Evolutionary conservation across 2,888 invertebrate genomes (phyloP).

Genomic region (Harmothoe impar): DNA sequence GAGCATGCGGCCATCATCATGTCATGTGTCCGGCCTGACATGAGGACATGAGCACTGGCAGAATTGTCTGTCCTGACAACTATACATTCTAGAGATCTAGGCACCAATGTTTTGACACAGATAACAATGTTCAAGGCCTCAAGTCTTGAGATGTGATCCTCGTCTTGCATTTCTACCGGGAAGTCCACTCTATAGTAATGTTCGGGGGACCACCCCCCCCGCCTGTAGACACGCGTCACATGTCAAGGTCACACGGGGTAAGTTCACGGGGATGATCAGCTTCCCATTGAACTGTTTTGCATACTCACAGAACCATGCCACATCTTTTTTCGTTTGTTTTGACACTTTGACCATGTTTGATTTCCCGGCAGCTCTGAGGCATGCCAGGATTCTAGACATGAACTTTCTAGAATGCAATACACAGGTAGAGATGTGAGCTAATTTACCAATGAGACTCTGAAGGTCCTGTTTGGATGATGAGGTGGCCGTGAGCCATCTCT

Average conservation of each 20-base stretch:
- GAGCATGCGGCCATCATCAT: neutral
- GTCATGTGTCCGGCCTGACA: neutral
- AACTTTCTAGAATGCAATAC: neutral
- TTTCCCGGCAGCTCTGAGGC: neutral
- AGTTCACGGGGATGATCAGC: neutral
- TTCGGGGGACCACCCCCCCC: neutral
- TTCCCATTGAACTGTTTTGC: neutral
- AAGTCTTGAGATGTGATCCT: neutral
- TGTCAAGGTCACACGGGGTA: neutral
- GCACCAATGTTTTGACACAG: neutral
- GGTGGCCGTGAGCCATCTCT: neutral
- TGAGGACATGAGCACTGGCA: neutral
- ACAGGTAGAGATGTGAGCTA: neutral
- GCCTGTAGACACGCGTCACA: neutral
- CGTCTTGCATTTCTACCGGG: neutral
- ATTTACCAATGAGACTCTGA: neutral
- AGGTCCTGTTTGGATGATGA: neutral
- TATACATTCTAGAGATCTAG: neutral
- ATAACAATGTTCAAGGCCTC: neutral
- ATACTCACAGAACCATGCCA: neutral
- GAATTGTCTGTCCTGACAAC: neutral
- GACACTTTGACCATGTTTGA: neutral
- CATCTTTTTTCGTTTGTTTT: neutral
- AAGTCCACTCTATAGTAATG: neutral
- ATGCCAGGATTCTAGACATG: neutral